Percentiles rank a stretch among this genome's conserved stretches.
phyloP scores from a whole-genome alignment of 2,888 invertebrate species.

The Drosophila mimica region DNA sequence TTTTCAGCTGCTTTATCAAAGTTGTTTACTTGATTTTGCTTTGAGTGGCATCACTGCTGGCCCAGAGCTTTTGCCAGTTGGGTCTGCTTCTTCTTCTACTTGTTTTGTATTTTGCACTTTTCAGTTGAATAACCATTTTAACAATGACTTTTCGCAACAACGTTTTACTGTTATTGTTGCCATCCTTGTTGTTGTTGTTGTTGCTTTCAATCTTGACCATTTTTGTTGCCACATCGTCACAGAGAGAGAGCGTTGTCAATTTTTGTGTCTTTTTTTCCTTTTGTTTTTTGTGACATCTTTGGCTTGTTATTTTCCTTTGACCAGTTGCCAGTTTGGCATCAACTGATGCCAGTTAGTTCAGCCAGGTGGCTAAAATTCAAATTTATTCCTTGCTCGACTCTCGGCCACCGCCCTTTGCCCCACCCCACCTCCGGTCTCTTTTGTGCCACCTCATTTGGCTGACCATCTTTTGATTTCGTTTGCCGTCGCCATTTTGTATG shows the following conservation, averaged over 20 bases:
- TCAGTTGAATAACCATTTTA: constrained; percentile 59
- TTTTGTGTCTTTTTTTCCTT: constrained; percentile 37
- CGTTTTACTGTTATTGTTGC: constrained; percentile 20
- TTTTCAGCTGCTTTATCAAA: background rate
- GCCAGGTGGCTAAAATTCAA: constrained; percentile 66
- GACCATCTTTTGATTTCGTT: constrained; percentile 39
- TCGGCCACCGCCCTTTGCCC: too few species aligned
- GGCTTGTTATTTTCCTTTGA: constrained; percentile 77
- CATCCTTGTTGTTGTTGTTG: constrained; percentile 2
- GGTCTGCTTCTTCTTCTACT: constrained; percentile 6
- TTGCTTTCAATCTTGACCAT: constrained; percentile 29
- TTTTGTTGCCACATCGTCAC: constrained; percentile 10
- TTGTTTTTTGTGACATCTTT: constrained; percentile 55
- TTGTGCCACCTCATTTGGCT: constrained; percentile 22
- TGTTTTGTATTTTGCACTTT: constrained; percentile 60
- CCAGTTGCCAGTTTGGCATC: constrained; percentile 14
- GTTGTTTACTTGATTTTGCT: background rate
- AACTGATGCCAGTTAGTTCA: constrained; percentile 24
- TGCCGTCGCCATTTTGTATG: constrained; percentile 48
- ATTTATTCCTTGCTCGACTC: constrained; percentile 46
- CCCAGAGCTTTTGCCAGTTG: constrained; percentile 11
- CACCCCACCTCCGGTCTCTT: background rate
- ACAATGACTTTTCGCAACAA: constrained; percentile 47
- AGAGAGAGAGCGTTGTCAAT: constrained; percentile 21
- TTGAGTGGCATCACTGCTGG: constrained; percentile 3